Conservation (phyloP, 2,888 invertebrate genomes). For the Creontiades dilutus region DNA sequence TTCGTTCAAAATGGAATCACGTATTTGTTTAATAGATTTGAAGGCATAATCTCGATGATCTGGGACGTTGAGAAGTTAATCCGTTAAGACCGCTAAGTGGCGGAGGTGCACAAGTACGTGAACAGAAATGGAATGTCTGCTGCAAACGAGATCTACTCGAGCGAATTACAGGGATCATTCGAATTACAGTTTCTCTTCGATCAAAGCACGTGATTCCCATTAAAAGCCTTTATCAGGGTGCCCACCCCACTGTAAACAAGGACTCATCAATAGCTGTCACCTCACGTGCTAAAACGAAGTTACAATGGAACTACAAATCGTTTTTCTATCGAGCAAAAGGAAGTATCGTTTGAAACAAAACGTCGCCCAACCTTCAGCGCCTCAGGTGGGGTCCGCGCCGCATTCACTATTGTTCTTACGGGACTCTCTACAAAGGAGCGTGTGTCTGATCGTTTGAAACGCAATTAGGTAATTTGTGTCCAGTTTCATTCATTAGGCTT, state of each 20-base stretch:
- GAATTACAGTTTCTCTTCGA: slow-evolving; percentile 2
- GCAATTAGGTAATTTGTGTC: background rate
- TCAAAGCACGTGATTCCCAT: slow-evolving; percentile 18
- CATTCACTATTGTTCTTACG: background rate
- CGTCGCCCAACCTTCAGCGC: background rate
- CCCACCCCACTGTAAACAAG: background rate
- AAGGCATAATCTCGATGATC: no score
- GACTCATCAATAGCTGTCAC: background rate
- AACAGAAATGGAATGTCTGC: no score
- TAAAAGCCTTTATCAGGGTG: background rate
- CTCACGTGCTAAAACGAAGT: slow-evolving; percentile 15
- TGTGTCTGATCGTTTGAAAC: background rate
- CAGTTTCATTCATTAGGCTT: background rate
- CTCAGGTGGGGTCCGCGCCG: background rate
- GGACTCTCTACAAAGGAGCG: slow-evolving; percentile 2
- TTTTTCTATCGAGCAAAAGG: slow-evolving; percentile 10
- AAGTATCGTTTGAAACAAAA: background rate
- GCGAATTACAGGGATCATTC: background rate
- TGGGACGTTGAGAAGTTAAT: no score
- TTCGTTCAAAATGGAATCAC: no score
- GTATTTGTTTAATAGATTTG: no score
- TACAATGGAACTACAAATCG: slow-evolving; percentile 30
- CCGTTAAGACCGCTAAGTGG: no score
- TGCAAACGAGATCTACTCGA: no score
- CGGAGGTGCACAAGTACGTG: no score